Percentiles rank a stretch among this genome's conserved stretches.
Evolutionary conservation across 2,888 invertebrate species (phyloP).

Genomic region (Philhelius pedissequus): DNA sequence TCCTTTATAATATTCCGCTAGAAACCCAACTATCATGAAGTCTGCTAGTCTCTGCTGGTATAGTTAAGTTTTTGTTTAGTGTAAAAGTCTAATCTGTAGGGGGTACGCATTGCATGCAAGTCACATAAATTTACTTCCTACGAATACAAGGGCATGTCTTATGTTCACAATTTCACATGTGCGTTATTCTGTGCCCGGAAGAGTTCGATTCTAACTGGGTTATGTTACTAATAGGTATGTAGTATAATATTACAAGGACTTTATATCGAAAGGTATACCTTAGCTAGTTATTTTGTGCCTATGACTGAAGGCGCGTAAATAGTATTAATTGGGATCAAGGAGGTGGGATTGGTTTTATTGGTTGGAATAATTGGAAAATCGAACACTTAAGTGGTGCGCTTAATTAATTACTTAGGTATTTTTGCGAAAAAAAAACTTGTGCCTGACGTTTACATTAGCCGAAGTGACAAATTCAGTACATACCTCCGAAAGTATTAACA

Average conservation of each 20-base stretch:
- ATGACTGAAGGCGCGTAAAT: not conserved
- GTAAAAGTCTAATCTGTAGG: conserved; percentile 26
- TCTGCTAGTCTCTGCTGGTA: not conserved
- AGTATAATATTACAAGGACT: not conserved
- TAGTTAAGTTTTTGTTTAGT: conserved; percentile 28
- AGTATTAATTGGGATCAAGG: not conserved
- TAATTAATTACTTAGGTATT: no score
- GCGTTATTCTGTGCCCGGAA: not conserved
- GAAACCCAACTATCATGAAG: not conserved
- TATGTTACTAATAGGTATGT: no score
- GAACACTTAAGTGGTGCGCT: no score
- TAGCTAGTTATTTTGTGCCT: not conserved
- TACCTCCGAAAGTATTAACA: no score
- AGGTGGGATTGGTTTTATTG: no score
- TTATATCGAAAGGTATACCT: not conserved
- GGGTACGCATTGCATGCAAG: conserved; percentile 36
- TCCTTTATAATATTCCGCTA: not conserved
- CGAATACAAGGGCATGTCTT: not conserved
- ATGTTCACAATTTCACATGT: not conserved
- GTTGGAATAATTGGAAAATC: no score
- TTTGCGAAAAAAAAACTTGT: no score
- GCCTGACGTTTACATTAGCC: no score
- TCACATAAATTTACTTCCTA: conserved; percentile 46
- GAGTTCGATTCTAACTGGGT: not conserved
- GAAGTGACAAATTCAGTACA: no score